Conservation (phyloP, 2,113 vertebrate species). For the Elgaria multicarinata region DNA sequence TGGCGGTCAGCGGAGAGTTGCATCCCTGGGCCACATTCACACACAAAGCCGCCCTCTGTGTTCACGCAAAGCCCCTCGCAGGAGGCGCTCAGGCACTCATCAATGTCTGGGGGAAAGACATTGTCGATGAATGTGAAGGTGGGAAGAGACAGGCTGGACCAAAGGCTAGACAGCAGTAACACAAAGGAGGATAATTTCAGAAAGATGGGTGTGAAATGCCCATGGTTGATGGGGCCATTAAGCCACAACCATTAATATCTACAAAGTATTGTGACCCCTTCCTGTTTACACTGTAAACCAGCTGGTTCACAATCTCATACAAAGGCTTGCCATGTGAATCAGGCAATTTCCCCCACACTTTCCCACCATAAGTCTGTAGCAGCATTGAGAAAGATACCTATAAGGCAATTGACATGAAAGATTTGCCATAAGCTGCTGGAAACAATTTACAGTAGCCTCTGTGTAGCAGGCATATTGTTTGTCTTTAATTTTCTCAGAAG, state of each 20-base stretch:
- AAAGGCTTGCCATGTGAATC: no score
- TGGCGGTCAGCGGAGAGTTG: conserved; percentile 77
- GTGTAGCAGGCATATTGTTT: background rate
- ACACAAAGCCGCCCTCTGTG: conserved; percentile 81
- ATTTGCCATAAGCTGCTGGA: background rate
- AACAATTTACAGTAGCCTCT: background rate
- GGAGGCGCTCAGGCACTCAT: conserved; percentile 76
- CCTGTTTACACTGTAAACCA: background rate
- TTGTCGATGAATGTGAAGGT: accelerated
- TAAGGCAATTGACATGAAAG: background rate
- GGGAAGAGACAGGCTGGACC: background rate
- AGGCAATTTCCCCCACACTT: background rate
- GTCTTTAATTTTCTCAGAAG: background rate
- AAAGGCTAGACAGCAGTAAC: background rate
- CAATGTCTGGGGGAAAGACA: conserved; percentile 68
- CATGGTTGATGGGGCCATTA: background rate
- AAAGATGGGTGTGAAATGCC: background rate
- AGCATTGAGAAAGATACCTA: background rate
- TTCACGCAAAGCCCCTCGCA: conserved; percentile 79
- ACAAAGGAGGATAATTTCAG: background rate
- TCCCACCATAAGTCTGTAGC: background rate
- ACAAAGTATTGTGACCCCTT: background rate
- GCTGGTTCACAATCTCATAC: background rate
- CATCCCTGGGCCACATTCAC: conserved; percentile 77
- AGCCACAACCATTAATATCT: background rate